A percentile compares a stretch with the other conserved stretches of the same genome.
Evolutionary conservation across 2,113 vertebrate genomes (phyloP).

Genomic region (Triplophysa tibetana): DNA sequence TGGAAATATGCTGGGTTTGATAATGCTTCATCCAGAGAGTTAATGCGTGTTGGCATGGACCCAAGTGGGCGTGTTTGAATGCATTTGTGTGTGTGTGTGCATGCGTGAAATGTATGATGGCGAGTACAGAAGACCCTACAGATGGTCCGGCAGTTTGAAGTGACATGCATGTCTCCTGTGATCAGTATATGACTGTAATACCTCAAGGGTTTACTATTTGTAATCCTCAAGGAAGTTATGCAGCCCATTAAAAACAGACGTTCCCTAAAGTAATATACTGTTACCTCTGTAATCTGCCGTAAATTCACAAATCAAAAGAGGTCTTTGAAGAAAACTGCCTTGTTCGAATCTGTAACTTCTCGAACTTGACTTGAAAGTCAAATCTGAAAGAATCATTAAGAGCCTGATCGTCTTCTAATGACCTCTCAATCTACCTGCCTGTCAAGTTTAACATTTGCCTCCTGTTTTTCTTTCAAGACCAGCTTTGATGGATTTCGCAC

Average conservation of each 20-base stretch:
- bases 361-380: background rate
- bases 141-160: slow-evolving; percentile 43
- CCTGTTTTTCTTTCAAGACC: slow-evolving; percentile 36
- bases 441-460: slow-evolving; percentile 14
- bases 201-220: slow-evolving; percentile 36
- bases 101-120: slow-evolving; percentile 17
- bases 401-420: slow-evolving; percentile 28
- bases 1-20: slow-evolving; percentile 18
- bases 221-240: slow-evolving; percentile 32
- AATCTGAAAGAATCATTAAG: slow-evolving; percentile 51
- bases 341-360: slow-evolving; percentile 12
- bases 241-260: slow-evolving; percentile 38
- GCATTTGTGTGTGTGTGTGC: background rate
- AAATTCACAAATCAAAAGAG: slow-evolving; percentile 1
- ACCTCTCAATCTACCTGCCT: slow-evolving; percentile 25
- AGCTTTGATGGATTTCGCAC: slow-evolving; percentile 40
- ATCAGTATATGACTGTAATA: slow-evolving; percentile 28
- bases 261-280: slow-evolving; percentile 38
- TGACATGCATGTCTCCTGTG: slow-evolving; percentile 21
- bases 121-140: slow-evolving; percentile 35
- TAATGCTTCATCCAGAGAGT: slow-evolving; percentile 20
- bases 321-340: slow-evolving; percentile 2
- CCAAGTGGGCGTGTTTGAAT: slow-evolving; percentile 10
- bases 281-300: slow-evolving; percentile 25
- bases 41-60: slow-evolving; percentile 10